These are phyloP conservation scores for Mico argentatus DNA, from an alignment of 2,797 vertebrate genomes.

Conservation along the genomic window DNA sequence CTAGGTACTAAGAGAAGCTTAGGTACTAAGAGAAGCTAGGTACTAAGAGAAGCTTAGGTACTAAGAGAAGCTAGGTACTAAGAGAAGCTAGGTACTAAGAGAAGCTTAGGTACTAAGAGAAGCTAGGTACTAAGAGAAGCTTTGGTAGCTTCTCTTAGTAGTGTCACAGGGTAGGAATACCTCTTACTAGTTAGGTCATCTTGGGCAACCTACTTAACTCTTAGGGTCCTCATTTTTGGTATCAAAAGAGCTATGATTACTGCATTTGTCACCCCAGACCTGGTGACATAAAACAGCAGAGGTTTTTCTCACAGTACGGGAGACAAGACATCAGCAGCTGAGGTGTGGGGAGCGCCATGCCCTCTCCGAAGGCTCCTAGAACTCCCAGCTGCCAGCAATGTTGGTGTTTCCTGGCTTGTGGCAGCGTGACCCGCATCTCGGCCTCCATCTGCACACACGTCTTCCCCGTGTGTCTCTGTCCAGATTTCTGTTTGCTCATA, in stretches of 20 bases:
- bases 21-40: too few relatives aligned
- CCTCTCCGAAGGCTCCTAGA: not conserved
- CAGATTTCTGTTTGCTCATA: not conserved
- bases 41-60: too few relatives aligned
- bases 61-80: too few relatives aligned
- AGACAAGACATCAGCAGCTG: not conserved
- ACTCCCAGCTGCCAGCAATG: not conserved
- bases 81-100: too few relatives aligned
- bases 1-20: too few relatives aligned
- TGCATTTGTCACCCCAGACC: not conserved
- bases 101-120: too few relatives aligned
- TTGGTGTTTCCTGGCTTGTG: not conserved
- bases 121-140: too few relatives aligned
- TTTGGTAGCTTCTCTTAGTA: too few relatives aligned
- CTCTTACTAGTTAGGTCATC: not conserved
- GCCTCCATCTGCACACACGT: not conserved
- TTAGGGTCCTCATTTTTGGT: not conserved
- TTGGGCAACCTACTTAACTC: not conserved
- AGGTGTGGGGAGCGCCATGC: accelerated
- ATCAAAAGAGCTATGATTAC: not conserved
- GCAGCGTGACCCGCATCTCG: not conserved
- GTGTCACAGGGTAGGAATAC: too few relatives aligned
- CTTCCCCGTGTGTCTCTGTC: not conserved
- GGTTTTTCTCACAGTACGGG: too few relatives aligned
- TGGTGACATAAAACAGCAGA: not conserved